Evolutionary conservation across 2,888 invertebrate genomes (phyloP).

Genomic region (Parnassius orleans): DNA sequence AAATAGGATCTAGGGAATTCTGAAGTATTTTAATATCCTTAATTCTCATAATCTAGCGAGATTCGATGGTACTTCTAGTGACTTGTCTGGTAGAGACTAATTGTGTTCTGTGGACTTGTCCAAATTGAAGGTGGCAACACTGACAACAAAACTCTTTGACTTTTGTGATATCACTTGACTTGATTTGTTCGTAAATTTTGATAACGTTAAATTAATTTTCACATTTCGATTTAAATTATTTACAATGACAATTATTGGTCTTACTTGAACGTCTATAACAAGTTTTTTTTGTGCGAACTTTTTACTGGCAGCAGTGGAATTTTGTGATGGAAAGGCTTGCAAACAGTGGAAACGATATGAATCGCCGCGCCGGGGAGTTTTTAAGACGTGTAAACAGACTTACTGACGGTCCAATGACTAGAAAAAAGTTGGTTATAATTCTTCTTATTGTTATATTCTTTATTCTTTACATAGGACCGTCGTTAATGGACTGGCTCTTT

Average conservation of each 20-base stretch:
- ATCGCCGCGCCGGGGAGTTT: conserved; percentile 69
- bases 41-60: too few species aligned
- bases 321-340: conserved; percentile 66
- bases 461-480: conserved; percentile 84
- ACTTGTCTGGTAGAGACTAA: too few species aligned
- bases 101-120: too few species aligned
- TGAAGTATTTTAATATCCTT: too few species aligned
- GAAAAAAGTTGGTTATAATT: conserved; percentile 73
- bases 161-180: conserved; percentile 24
- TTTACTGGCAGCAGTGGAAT: conserved; percentile 33
- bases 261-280: conserved; percentile 37
- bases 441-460: conserved; percentile 79
- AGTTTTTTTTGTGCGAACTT: conserved; percentile 13
- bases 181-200: conserved; percentile 23
- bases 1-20: too few species aligned
- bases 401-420: conserved; percentile 71
- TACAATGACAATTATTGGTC: conserved; percentile 47
- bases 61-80: too few species aligned
- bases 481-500: conserved; percentile 83
- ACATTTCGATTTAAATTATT: conserved; percentile 31
- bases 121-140: too few species aligned
- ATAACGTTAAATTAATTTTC: conserved; percentile 27
- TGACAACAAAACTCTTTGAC: too few species aligned
- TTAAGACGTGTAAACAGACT: conserved; percentile 69
- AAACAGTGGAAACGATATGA: conserved; percentile 61